phyloP scores from a whole-genome alignment of 2,113 vertebrate species.

The Albula goreensis region DNA sequence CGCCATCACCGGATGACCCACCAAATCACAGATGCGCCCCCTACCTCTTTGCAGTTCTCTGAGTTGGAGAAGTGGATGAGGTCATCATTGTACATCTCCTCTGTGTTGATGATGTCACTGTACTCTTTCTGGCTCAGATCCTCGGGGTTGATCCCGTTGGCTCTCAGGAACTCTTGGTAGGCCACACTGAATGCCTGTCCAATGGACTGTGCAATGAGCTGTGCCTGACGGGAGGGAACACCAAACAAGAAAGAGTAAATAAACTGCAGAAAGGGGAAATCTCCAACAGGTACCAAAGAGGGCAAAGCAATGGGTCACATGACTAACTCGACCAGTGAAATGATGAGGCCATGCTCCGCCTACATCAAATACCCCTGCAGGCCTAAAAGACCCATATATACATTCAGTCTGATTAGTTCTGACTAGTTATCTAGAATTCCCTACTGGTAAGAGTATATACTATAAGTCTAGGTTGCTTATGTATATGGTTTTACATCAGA shows the following conservation, averaged over 20 bases:
- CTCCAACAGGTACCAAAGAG: conserved; percentile 11
- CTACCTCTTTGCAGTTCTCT: conserved; percentile 98
- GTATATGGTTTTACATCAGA: neutral
- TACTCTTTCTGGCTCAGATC: conserved; percentile 99
- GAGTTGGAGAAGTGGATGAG: conserved; percentile 99
- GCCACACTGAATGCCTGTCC: conserved; percentile 98
- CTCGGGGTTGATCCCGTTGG: conserved; percentile 97
- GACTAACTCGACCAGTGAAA: conserved; percentile 16
- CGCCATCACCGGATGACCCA: neutral
- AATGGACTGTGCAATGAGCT: conserved; percentile 97
- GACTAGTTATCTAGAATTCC: neutral
- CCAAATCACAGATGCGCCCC: neutral
- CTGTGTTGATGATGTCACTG: conserved; percentile 97
- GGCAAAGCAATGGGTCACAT: neutral
- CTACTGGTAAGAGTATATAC: neutral
- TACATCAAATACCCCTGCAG: neutral
- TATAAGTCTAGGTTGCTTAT: neutral
- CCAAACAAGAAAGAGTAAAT: neutral
- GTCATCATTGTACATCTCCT: conserved; percentile 99
- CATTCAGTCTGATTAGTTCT: neutral
- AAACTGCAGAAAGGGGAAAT: neutral
- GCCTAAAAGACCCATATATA: neutral
- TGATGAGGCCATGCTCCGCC: neutral
- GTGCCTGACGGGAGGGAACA: conserved; percentile 72
- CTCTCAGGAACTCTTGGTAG: conserved; percentile 96